These are phyloP conservation scores for Torymus tubicola DNA, from an alignment of 2,888 invertebrate genomes.

Conservation along the genomic window DNA sequence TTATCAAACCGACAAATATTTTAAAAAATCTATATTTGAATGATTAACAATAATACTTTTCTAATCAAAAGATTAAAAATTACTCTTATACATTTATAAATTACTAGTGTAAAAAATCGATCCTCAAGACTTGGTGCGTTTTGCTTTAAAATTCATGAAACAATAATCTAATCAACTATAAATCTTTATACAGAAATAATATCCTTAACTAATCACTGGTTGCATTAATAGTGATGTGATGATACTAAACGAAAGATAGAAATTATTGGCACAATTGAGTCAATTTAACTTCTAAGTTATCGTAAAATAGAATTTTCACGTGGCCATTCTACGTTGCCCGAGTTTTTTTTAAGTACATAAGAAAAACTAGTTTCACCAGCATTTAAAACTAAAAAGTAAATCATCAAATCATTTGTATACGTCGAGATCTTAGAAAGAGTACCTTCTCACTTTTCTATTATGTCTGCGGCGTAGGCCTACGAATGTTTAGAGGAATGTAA, in stretches of 20 bases:
- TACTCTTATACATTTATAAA: constrained; percentile 1
- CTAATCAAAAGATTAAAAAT: constrained; percentile 40
- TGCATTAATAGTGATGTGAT: constrained; percentile 35
- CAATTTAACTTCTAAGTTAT: constrained; percentile 33
- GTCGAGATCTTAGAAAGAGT: constrained; percentile 46
- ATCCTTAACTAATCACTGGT: constrained; percentile 57
- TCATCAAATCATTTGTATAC: constrained; percentile 27
- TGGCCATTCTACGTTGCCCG: constrained; percentile 37
- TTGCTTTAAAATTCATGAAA: constrained; percentile 38
- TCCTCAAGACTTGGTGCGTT: constrained; percentile 41
- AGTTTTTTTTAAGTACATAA: constrained; percentile 55
- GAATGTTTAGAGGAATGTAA: constrained; percentile 66
- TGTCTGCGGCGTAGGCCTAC: constrained; percentile 26
- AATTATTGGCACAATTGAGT: constrained; percentile 60
- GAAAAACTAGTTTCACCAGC: constrained; percentile 37
- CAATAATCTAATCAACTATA: constrained; percentile 56
- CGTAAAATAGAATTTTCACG: constrained; percentile 37
- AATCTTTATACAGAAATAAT: constrained; percentile 39
- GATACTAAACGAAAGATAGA: constrained; percentile 41
- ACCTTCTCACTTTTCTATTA: constrained; percentile 34
- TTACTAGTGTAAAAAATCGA: constrained; percentile 36
- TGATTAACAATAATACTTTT: constrained; percentile 29
- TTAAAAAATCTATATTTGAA: constrained; percentile 28
- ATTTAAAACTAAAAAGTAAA: constrained; percentile 42
- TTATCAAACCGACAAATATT: constrained; percentile 20